phyloP scores from a whole-genome alignment of 2,888 invertebrate species.

The Belgica antarctica region DNA sequence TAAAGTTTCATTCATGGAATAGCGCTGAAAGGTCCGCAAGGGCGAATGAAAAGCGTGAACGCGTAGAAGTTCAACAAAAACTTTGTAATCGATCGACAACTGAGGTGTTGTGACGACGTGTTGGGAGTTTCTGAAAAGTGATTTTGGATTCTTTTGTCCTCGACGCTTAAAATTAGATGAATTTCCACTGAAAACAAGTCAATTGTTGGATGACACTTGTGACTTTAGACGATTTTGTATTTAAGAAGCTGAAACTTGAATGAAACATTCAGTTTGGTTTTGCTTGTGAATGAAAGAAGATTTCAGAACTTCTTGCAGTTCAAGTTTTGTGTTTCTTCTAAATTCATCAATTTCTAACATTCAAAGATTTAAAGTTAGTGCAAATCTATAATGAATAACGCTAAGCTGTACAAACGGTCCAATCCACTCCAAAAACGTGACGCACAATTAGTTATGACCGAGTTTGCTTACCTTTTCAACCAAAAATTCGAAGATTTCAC shows the following conservation, averaged over 20 bases:
- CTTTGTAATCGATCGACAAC: neutral
- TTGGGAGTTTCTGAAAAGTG: no score
- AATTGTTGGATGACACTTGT: constrained; percentile 3
- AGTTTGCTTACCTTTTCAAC: constrained; percentile 60
- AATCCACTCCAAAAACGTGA: constrained; percentile 69
- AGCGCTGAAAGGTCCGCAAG: neutral
- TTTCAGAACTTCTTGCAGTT: neutral
- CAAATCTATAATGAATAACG: constrained; percentile 58
- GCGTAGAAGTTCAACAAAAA: neutral
- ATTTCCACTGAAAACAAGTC: constrained; percentile 4
- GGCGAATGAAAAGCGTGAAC: neutral
- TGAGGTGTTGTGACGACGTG: neutral
- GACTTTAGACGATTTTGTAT: neutral
- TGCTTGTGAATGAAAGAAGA: no score
- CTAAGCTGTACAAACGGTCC: constrained; percentile 66
- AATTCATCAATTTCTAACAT: neutral
- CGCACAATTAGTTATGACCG: constrained; percentile 63
- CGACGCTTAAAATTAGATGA: neutral
- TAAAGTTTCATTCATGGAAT: constrained; percentile 1
- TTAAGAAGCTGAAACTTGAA: neutral
- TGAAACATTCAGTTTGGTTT: neutral
- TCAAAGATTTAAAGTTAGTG: neutral
- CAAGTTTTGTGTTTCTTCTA: neutral
- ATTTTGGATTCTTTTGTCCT: no score
- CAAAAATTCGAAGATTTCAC: constrained; percentile 57